These are phyloP conservation scores for Eurois occulta DNA, from an alignment of 2,888 invertebrate genomes.

Conservation along the genomic window DNA sequence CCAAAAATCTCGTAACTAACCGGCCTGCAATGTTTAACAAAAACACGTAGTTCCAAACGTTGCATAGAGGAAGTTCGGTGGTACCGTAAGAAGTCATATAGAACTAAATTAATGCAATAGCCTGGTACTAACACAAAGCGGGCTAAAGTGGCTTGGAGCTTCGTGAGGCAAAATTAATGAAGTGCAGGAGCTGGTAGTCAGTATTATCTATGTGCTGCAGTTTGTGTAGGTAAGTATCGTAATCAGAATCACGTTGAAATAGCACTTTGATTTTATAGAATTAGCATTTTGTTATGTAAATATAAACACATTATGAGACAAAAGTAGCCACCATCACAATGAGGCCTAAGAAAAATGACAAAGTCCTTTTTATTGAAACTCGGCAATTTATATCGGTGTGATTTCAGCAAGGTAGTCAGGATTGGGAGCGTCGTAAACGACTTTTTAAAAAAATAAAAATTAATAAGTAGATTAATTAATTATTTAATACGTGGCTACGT, in stretches of 20 bases:
- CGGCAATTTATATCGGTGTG: too few species aligned
- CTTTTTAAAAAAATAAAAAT: too few species aligned
- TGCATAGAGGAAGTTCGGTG: constrained; percentile 43
- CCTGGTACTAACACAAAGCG: constrained; percentile 50
- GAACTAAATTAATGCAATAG: constrained; percentile 60
- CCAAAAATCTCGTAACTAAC: constrained; percentile 4
- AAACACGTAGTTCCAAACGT: constrained; percentile 34
- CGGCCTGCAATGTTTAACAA: constrained; percentile 26
- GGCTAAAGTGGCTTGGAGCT: constrained; percentile 25
- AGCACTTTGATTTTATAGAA: background rate
- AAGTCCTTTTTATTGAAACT: too few species aligned
- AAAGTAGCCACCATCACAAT: background rate
- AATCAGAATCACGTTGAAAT: background rate
- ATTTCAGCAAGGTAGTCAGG: too few species aligned
- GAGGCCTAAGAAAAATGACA: background rate
- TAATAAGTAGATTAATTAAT: too few species aligned
- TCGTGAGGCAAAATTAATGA: constrained; percentile 47
- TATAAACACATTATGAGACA: background rate
- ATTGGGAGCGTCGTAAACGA: too few species aligned
- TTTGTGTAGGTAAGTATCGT: constrained; percentile 1
- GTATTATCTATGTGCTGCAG: constrained; percentile 27
- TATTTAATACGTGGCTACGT: too few species aligned
- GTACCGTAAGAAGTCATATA: constrained; percentile 58
- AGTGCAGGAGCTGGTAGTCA: constrained; percentile 20
- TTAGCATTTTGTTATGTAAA: background rate